Evolutionary conservation across 2,113 vertebrate genomes (phyloP), one percentile per base, ranked within the genome.

Genomic region (Echinops telfairi): DNA sequence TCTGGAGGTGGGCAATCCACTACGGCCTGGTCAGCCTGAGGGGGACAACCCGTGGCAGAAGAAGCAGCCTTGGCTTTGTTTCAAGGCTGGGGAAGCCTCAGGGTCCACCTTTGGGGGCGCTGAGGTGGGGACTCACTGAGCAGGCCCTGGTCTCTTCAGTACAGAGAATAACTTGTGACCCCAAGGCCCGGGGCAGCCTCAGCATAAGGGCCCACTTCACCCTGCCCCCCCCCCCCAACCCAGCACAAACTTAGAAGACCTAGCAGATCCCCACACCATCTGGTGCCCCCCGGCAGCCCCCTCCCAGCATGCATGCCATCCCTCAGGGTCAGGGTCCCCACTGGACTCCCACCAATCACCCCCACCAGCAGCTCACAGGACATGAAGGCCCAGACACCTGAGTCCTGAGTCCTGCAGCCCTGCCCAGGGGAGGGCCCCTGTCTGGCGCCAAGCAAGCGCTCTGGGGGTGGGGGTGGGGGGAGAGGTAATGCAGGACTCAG

Each of bases 401-500:
- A n/a, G n/a, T n/a, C n/a, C 86, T 92, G 90, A 78, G 33, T 4
- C 15, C 31, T 38, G 73, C 47, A 90, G 76, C 17, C 62, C 25
- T 6, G 62, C 36, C 70, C 19, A 47, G 60, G 87, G 82, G 82
- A 77, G 68, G 76, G 70, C 10, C 91, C 53, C 1, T 38, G 53
- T 66, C 58, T 81, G 83, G 77, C 9, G 31, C 90, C 86, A 81
- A 86, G 36, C 33, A 1, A 80, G 88, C n/a, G 0, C 8, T 76
- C 53, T 6, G 10, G 47, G 12, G 53, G 33, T 9, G 0, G 86
- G 16, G 66, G 11, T 0, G 58, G 20, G 0, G 0, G 85, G 96
- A n/a, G 97, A 97, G 94, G 97, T 96, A 92, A 95, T 96, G 91
- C 92, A 64, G 6, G 68, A 85, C 1, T 0, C 0, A 2, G 68